These are phyloP conservation scores for Tipula vernalis DNA, from an alignment of 2,888 invertebrate genomes.

Conservation along the genomic window DNA sequence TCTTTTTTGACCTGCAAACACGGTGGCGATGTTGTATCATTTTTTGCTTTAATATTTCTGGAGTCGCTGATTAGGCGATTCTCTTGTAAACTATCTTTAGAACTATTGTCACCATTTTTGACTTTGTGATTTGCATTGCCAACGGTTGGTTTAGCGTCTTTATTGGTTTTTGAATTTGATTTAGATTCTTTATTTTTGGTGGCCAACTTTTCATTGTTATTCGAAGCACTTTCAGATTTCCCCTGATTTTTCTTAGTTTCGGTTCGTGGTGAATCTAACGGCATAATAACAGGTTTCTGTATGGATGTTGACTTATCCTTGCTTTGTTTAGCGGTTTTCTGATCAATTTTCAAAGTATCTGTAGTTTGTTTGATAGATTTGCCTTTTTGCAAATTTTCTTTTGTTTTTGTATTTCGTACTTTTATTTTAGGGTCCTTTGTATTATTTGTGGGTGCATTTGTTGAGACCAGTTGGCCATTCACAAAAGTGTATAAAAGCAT, in stretches of 20 bases:
- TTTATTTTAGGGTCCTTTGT: neutral
- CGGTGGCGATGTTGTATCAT: neutral
- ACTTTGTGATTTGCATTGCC: neutral
- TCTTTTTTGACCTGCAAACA: neutral
- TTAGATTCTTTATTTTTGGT: neutral
- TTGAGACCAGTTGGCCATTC: slow-evolving; percentile 40
- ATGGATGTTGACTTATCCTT: neutral
- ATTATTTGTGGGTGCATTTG: neutral
- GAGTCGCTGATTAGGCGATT: neutral
- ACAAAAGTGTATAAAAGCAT: slow-evolving; percentile 59
- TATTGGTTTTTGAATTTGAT: neutral
- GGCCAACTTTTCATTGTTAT: neutral
- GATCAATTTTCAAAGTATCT: neutral
- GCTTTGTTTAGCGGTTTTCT: neutral
- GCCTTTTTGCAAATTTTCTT: neutral
- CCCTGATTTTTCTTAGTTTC: neutral
- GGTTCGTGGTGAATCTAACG: neutral
- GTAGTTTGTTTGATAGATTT: neutral
- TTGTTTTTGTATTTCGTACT: neutral
- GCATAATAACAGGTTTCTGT: neutral
- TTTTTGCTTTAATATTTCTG: neutral
- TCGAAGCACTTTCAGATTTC: neutral
- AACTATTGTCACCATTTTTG: neutral
- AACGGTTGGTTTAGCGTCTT: neutral
- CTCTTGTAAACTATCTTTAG: neutral